These are phyloP conservation scores for Polyergus mexicanus DNA, from an alignment of 1,140 invertebrate genomes.

Conservation along the genomic window DNA sequence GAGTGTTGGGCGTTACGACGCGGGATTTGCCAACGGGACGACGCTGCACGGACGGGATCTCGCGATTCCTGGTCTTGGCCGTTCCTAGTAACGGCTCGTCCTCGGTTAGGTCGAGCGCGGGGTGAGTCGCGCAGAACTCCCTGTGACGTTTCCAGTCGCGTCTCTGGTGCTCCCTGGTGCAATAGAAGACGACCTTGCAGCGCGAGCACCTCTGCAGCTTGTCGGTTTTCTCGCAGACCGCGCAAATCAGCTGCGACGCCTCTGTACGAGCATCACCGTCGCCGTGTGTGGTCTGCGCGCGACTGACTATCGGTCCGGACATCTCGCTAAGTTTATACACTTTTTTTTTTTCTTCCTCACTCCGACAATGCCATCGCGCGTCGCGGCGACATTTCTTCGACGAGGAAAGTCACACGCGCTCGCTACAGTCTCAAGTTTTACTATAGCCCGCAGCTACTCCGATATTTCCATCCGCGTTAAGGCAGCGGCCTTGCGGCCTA, in stretches of 20 bases:
- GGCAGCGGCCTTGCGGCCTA: too few species aligned
- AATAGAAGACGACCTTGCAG: conserved; percentile 92
- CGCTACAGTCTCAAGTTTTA: background rate
- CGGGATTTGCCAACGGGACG: background rate
- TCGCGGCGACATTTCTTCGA: too few species aligned
- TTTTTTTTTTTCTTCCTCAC: conserved; percentile 64
- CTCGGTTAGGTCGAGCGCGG: conserved; percentile 6
- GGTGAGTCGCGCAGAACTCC: conserved; percentile 74
- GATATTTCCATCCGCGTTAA: background rate
- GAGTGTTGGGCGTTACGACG: background rate
- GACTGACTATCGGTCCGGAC: conserved; percentile 77
- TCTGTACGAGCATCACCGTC: conserved; percentile 50
- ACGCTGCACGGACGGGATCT: conserved; percentile 7
- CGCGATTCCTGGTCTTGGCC: background rate
- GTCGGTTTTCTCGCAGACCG: conserved; percentile 89
- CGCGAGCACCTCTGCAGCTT: conserved; percentile 91
- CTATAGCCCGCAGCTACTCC: background rate
- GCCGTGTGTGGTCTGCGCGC: conserved; percentile 66
- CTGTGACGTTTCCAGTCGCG: conserved; percentile 92
- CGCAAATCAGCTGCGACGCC: conserved; percentile 84
- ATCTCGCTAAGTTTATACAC: conserved; percentile 39
- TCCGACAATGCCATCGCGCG: conserved; percentile 2
- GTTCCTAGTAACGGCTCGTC: background rate
- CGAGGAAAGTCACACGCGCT: too few species aligned
- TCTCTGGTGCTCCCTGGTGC: conserved; percentile 92